Percentiles rank a stretch among this genome's conserved stretches.
Evolutionary conservation across 2,113 vertebrate species (phyloP).

Genomic region (Pao palembangensis): DNA sequence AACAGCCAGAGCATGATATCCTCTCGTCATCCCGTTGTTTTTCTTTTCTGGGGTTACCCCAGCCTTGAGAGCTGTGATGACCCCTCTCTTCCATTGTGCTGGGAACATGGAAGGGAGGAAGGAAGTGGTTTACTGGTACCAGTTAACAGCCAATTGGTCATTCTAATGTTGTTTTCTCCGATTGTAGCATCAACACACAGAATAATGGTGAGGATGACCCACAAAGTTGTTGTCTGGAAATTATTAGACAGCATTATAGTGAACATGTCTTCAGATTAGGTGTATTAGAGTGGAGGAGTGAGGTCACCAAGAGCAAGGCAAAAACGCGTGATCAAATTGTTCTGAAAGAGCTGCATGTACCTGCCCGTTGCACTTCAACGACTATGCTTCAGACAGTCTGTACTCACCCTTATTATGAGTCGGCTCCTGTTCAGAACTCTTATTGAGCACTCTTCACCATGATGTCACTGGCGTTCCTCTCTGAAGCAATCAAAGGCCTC

Average conservation of each 20-base stretch:
- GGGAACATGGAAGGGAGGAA: slow-evolving; percentile 12
- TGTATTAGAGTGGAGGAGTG: not conserved
- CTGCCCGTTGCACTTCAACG: not conserved
- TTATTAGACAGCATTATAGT: slow-evolving; percentile 30
- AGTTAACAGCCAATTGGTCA: slow-evolving; percentile 27
- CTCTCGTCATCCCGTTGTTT: slow-evolving; percentile 53
- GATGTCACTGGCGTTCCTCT: slow-evolving; percentile 15
- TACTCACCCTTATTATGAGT: slow-evolving; percentile 34
- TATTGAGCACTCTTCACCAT: slow-evolving; percentile 1
- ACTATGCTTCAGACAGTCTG: slow-evolving; percentile 1
- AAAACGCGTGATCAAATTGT: no score
- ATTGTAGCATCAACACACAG: slow-evolving; percentile 14
- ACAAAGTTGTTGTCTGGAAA: slow-evolving; percentile 29
- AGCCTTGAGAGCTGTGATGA: slow-evolving; percentile 25
- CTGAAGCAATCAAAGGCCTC: slow-evolving; percentile 3
- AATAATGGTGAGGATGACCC: slow-evolving; percentile 11
- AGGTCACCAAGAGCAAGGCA: no score
- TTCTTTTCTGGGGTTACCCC: slow-evolving; percentile 46
- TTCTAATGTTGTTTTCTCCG: slow-evolving; percentile 40
- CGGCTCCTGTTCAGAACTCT: not conserved
- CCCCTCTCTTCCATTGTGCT: slow-evolving; percentile 37
- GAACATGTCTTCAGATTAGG: not conserved
- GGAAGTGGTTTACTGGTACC: not conserved
- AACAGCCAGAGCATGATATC: slow-evolving; percentile 44
- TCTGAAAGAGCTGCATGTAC: not conserved